These are phyloP conservation scores for Sphaerophoria rueppellii DNA, from an alignment of 2,888 invertebrate genomes.

Conservation along the genomic window DNA sequence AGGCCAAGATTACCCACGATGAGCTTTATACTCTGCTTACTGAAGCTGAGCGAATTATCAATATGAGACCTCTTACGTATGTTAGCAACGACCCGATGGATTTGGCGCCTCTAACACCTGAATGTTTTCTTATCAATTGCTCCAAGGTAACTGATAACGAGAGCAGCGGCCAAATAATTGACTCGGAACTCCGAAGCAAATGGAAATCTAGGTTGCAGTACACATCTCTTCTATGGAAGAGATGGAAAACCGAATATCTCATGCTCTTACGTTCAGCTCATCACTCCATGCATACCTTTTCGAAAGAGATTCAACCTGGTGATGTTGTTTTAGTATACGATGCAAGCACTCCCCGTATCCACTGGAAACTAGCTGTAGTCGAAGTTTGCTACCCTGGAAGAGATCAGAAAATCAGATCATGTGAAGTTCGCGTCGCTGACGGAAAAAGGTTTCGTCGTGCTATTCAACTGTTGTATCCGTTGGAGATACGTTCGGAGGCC, in stretches of 20 bases:
- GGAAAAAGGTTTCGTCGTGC: conserved; percentile 32
- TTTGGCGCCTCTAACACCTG: neutral
- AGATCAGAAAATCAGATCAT: conserved; percentile 42
- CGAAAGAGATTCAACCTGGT: conserved; percentile 23
- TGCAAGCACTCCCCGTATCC: conserved; percentile 36
- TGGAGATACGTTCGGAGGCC: conserved; percentile 38
- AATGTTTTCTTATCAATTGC: conserved; percentile 12
- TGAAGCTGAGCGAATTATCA: conserved; percentile 16
- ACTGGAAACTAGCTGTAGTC: conserved; percentile 31
- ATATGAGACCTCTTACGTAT: conserved; percentile 9
- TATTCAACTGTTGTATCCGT: conserved; percentile 36
- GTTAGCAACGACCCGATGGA: neutral
- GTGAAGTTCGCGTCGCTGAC: conserved; percentile 44
- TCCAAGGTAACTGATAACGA: neutral
- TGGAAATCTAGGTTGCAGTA: conserved; percentile 19
- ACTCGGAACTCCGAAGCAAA: neutral
- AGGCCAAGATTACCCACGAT: neutral
- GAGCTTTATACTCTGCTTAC: neutral
- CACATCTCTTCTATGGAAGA: conserved; percentile 13
- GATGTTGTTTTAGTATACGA: conserved; percentile 60
- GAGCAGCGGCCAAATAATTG: neutral
- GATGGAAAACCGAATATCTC: conserved; percentile 24
- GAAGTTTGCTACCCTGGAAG: conserved; percentile 38
- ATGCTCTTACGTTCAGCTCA: conserved; percentile 4
- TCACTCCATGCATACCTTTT: neutral